Evolutionary conservation across 2,888 invertebrate species (phyloP).

Genomic region (Trachelus tabidus): DNA sequence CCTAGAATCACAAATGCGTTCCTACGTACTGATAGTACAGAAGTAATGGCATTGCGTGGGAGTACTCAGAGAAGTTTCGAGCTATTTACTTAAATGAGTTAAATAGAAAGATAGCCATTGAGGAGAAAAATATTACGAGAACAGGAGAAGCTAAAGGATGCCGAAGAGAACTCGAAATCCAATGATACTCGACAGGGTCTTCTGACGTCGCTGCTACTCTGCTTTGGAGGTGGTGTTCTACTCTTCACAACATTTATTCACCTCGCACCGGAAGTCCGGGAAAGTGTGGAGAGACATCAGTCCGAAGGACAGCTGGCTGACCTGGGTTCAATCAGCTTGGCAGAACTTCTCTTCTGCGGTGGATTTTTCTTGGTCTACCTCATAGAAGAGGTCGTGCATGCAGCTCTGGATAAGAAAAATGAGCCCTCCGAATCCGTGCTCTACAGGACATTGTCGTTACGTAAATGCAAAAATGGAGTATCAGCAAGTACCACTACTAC

Average conservation of each 20-base stretch:
- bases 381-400: constrained; percentile 73
- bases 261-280: constrained; percentile 75
- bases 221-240: constrained; percentile 76
- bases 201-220: constrained; percentile 70
- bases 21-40: too few species aligned
- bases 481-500: constrained; percentile 50
- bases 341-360: constrained; percentile 71
- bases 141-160: too few species aligned
- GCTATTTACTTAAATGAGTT: too few species aligned
- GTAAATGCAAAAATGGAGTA: constrained; percentile 66
- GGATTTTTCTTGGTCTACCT: constrained; percentile 76
- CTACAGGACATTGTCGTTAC: constrained; percentile 70
- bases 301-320: constrained; percentile 64
- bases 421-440: constrained; percentile 66
- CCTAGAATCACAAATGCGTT: too few species aligned
- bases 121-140: too few species aligned
- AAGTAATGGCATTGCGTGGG: too few species aligned
- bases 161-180: too few species aligned
- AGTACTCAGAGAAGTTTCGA: too few species aligned
- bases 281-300: constrained; percentile 68
- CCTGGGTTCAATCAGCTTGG: constrained; percentile 66
- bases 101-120: too few species aligned
- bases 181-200: constrained; percentile 62
- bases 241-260: constrained; percentile 75
- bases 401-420: constrained; percentile 66